phyloP scores from a whole-genome alignment of 2,888 invertebrate species.

The Stratiomys singularior region DNA sequence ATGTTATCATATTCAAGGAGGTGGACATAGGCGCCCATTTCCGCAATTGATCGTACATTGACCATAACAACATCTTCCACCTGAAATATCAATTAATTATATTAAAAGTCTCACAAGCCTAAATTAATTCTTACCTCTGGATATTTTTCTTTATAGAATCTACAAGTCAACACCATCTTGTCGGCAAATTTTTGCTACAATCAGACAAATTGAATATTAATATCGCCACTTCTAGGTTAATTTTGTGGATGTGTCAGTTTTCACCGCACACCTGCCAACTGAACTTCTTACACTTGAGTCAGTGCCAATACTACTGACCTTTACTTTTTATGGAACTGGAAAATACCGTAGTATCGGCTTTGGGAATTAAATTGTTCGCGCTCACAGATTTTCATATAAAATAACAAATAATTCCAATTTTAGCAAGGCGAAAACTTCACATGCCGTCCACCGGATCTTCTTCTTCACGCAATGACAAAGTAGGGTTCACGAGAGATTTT shows the following conservation, averaged over 20 bases:
- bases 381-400: slow-evolving; percentile 38
- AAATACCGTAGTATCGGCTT: background rate
- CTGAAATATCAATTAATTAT: slow-evolving; percentile 44
- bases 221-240: slow-evolving; percentile 36
- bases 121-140: slow-evolving; percentile 73
- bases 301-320: background rate
- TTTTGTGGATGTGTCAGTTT: slow-evolving; percentile 43
- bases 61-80: slow-evolving; percentile 99
- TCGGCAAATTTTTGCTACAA: background rate
- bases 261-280: background rate
- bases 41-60: slow-evolving; percentile 96
- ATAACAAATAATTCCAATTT: slow-evolving; percentile 3
- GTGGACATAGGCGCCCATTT: slow-evolving; percentile 99
- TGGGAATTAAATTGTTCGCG: background rate
- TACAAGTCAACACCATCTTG: slow-evolving; percentile 90
- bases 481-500: background rate
- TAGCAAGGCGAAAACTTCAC: slow-evolving; percentile 24
- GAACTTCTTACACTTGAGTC: background rate
- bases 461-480: background rate
- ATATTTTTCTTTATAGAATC: slow-evolving; percentile 97
- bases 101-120: background rate
- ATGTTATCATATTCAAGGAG: slow-evolving; percentile 98
- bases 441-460: slow-evolving; percentile 36
- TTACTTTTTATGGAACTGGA: background rate
- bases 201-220: background rate